Evolutionary conservation across 1,140 invertebrate species (phyloP).

Genomic region (Ips nitidus): DNA sequence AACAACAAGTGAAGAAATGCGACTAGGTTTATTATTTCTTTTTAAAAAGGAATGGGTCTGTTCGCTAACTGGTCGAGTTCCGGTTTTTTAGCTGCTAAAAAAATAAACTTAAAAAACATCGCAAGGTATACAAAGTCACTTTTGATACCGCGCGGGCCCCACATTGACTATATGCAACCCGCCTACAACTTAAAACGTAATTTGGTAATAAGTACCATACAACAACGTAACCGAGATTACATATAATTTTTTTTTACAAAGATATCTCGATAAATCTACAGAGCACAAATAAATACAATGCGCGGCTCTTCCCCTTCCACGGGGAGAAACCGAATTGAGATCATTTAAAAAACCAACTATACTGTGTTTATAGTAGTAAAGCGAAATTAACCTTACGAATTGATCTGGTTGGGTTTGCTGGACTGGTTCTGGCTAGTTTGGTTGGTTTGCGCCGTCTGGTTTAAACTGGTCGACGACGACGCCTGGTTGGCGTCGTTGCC

Average conservation of each 20-base stretch:
- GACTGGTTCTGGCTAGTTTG: slow-evolving; percentile 7
- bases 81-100: no score
- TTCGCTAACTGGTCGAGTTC: no score
- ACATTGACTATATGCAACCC: slow-evolving; percentile 1
- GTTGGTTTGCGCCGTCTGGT: background rate
- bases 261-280: no score
- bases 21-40: no score
- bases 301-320: no score
- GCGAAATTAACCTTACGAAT: slow-evolving; percentile 1
- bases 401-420: slow-evolving; percentile 6
- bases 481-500: background rate
- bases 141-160: background rate
- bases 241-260: slow-evolving; percentile 11
- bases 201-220: slow-evolving; percentile 52
- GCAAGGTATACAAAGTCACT: no score
- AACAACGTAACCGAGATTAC: slow-evolving; percentile 52
- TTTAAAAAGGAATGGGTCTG: no score
- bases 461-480: background rate
- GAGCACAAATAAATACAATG: no score
- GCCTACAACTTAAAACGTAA: slow-evolving; percentile 7
- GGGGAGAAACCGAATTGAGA: no score
- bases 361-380: background rate
- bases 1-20: no score
- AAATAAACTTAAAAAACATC: no score
- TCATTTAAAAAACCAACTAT: background rate